Evolutionary conservation across 1,140 invertebrate species (phyloP).

Genomic region (Aradophagus sp.): DNA sequence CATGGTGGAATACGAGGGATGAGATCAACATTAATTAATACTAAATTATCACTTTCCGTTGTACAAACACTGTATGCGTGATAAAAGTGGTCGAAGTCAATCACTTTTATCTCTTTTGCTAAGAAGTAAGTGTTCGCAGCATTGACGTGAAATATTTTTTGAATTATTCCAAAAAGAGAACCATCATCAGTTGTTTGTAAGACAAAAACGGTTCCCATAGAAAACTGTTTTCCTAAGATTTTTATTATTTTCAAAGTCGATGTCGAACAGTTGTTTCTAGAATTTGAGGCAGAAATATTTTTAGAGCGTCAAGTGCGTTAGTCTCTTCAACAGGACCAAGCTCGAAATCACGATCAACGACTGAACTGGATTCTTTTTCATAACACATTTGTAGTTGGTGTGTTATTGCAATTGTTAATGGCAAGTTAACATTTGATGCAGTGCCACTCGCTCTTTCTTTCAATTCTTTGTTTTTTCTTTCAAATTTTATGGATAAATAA

Average conservation of each 20-base stretch:
- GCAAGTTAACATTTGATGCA: conserved; percentile 26
- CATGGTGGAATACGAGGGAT: not conserved
- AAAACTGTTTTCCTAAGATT: not conserved
- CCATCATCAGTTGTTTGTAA: not conserved
- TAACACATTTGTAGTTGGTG: not conserved
- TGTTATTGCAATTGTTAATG: conserved; percentile 26
- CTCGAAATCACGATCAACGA: not conserved
- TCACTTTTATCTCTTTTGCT: not conserved
- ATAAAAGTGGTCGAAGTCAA: not conserved
- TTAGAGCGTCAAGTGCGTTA: not conserved
- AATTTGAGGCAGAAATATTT: not conserved
- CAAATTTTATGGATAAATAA: conserved; percentile 24
- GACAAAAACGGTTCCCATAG: not conserved
- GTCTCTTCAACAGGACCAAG: not conserved
- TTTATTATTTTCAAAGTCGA: not conserved
- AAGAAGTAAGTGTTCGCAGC: not conserved
- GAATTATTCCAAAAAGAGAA: not conserved
- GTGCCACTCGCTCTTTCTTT: conserved; percentile 33
- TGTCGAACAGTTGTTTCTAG: not conserved
- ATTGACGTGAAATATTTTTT: too few species aligned
- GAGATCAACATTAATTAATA: not conserved
- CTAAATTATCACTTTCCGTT: not conserved
- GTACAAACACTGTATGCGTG: not conserved
- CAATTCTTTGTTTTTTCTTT: conserved; percentile 35
- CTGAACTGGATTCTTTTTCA: not conserved